Conservation (phyloP, 2,797 vertebrate species). For the Paedocypris micromegethes region DNA sequence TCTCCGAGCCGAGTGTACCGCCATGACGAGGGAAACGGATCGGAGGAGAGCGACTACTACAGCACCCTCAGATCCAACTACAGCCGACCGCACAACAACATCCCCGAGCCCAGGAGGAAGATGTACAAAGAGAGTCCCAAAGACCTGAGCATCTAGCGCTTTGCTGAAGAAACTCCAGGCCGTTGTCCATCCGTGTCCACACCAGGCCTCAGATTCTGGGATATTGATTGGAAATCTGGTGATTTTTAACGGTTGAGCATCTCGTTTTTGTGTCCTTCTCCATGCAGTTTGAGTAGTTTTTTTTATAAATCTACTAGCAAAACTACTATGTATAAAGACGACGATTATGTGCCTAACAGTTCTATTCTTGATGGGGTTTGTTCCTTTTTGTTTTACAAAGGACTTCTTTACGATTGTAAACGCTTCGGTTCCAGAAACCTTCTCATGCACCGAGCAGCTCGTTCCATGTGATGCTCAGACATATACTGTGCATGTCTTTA, state of each 20-base stretch:
- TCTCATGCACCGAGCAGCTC: conserved; percentile 62
- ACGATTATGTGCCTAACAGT: conserved; percentile 81
- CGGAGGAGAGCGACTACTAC: conserved; percentile 74
- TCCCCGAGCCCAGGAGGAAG: conserved; percentile 75
- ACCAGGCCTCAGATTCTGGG: conserved; percentile 41
- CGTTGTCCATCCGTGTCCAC: conserved; percentile 49
- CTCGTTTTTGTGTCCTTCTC: conserved; percentile 53
- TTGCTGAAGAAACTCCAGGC: conserved; percentile 42
- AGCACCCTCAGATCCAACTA: conserved; percentile 62
- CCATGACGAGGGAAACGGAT: conserved; percentile 61
- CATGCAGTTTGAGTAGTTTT: conserved; percentile 45
- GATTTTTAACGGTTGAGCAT: conserved; percentile 64
- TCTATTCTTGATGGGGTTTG: conserved; percentile 59
- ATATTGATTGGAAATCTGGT: conserved; percentile 56
- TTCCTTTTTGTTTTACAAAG: conserved; percentile 58
- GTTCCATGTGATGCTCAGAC: conserved; percentile 63
- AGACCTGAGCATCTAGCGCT: conserved; percentile 93
- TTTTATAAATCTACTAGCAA: conserved; percentile 57
- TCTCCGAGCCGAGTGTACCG: conserved; percentile 70
- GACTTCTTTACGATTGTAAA: conserved; percentile 59
- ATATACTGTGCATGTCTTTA: conserved; percentile 76
- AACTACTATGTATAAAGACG: conserved; percentile 75
- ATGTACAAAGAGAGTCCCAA: conserved; percentile 89
- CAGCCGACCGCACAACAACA: conserved; percentile 57
- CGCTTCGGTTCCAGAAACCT: conserved; percentile 62